Percentiles rank a stretch among this genome's conserved stretches.
These are phyloP conservation scores for Protaetia brevitarsis DNA, from an alignment of 1,140 invertebrate species.

Conservation along the genomic window DNA sequence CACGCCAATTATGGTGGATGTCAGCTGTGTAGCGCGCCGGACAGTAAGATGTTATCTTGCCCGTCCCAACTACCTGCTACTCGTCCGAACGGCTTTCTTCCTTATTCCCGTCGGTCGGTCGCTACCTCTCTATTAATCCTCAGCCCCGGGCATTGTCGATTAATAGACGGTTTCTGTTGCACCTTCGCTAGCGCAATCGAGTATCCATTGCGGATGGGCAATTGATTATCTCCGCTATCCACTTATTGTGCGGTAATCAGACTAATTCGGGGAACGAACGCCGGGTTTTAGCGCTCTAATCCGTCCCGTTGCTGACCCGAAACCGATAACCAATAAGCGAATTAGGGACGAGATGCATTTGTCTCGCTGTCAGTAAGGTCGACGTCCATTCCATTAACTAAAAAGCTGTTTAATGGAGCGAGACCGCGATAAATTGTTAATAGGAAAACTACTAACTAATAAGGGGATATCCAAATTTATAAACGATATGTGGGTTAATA, in stretches of 20 bases:
- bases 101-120: no score
- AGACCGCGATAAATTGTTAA: no score
- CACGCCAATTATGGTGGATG: conserved; percentile 35
- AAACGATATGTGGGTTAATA: no score
- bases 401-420: no score
- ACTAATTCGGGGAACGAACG: neutral
- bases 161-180: conserved; percentile 34
- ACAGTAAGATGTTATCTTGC: conserved; percentile 25
- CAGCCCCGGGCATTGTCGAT: conserved; percentile 31
- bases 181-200: neutral
- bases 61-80: neutral
- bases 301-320: neutral
- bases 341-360: neutral
- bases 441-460: no score
- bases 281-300: neutral
- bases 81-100: no score
- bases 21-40: conserved; percentile 32
- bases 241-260: conserved; percentile 1
- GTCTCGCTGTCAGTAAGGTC: neutral
- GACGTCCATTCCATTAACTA: no score
- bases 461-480: no score
- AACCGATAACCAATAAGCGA: conserved; percentile 12
- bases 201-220: neutral
- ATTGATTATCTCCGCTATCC: neutral
- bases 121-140: no score